Conservation (phyloP, 2,113 vertebrate species). For the Typhlomys cinereus region DNA sequence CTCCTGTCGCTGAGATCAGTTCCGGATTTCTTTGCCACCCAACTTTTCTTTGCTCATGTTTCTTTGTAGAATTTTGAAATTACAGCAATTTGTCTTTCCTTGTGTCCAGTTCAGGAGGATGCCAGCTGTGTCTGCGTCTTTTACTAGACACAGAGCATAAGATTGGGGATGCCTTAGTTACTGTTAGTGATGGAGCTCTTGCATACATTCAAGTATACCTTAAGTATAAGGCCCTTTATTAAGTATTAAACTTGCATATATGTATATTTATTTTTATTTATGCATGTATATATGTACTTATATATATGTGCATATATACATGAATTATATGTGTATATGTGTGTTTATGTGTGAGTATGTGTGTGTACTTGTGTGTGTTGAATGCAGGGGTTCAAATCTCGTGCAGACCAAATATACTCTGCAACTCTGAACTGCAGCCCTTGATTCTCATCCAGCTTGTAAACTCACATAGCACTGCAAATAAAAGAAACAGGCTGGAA, state of each 20-base stretch:
- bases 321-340: background rate
- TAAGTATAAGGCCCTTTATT: background rate
- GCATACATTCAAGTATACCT: too few relatives aligned
- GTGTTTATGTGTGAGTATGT: background rate
- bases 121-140: accelerated
- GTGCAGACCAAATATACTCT: background rate
- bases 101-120: background rate
- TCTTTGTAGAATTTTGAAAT: conserved; percentile 28
- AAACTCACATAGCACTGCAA: background rate
- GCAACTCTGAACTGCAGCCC: background rate
- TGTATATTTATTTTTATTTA: background rate
- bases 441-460: background rate
- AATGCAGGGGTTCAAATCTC: background rate
- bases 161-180: background rate
- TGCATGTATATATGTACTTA: background rate
- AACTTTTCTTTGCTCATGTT: conserved; percentile 7
- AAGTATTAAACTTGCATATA: background rate
- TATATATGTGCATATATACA: too few relatives aligned
- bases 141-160: too few relatives aligned
- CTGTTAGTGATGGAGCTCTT: background rate
- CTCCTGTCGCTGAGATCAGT: conserved; percentile 29
- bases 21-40: background rate
- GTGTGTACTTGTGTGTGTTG: background rate
- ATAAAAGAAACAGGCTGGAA: background rate
- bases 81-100: conserved; percentile 1